phyloP scores from a whole-genome alignment of 2,797 vertebrate species.

The Sphaeramia orbicularis region DNA sequence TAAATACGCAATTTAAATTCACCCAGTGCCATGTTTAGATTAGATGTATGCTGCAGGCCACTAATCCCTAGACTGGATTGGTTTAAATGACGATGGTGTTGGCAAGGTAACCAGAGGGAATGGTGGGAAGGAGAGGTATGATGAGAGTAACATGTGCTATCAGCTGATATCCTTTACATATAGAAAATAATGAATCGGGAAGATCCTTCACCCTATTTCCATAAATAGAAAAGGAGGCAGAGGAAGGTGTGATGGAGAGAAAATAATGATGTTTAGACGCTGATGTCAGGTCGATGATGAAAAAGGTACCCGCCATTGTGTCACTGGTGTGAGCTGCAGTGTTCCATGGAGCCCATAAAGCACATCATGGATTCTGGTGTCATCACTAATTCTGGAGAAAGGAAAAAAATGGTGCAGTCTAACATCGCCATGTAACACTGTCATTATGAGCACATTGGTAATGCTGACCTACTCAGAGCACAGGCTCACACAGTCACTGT shows the following conservation, averaged over 20 bases:
- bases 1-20: slow-evolving; percentile 72
- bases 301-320: neutral
- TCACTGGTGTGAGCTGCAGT: neutral
- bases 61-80: slow-evolving; percentile 58
- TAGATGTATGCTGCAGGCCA: slow-evolving; percentile 45
- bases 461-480: too few species aligned
- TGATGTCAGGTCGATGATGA: neutral
- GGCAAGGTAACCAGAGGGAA: slow-evolving; percentile 30
- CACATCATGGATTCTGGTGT: neutral
- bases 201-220: neutral
- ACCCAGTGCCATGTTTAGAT: slow-evolving; percentile 61
- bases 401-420: too few species aligned
- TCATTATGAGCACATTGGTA: too few species aligned
- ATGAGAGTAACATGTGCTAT: slow-evolving; percentile 18
- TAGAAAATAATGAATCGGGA: slow-evolving; percentile 5
- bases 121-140: neutral
- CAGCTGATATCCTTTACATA: slow-evolving; percentile 2
- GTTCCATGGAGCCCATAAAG: neutral
- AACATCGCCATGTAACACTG: too few species aligned
- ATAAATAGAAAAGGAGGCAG: neutral
- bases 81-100: slow-evolving; percentile 35
- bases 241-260: neutral
- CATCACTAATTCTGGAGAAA: too few species aligned
- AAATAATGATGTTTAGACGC: neutral
- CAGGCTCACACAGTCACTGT: too few species aligned